phyloP scores from a whole-genome alignment of 2,797 vertebrate species.

The Molossus molossus region DNA sequence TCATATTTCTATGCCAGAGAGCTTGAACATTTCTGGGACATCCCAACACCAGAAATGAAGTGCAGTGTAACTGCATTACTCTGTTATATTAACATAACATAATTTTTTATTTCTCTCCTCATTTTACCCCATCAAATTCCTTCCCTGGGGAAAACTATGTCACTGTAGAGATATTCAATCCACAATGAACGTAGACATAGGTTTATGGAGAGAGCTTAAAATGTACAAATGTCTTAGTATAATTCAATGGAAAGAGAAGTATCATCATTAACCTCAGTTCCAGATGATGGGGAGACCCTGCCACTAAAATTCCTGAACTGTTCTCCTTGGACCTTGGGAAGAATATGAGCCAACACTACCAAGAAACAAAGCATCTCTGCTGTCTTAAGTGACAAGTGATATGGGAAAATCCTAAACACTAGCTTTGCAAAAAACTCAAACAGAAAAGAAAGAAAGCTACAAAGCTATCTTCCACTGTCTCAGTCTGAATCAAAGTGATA shows the following conservation, averaged over 20 bases:
- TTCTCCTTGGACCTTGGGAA: not conserved
- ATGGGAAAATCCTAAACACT: not conserved
- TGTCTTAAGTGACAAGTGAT: not conserved
- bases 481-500: not conserved
- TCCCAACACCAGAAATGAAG: not conserved
- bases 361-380: not conserved
- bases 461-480: not conserved
- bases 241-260: not conserved
- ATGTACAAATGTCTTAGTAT: not conserved
- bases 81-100: not conserved
- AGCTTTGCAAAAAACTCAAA: not conserved
- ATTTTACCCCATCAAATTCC: not conserved
- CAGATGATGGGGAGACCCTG: not conserved
- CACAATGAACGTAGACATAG: not conserved
- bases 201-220: not conserved
- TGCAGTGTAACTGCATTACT: not conserved
- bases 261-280: not conserved
- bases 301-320: not conserved
- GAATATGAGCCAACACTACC: not conserved
- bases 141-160: not conserved
- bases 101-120: not conserved
- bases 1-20: not conserved
- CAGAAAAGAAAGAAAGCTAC: not conserved
- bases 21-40: not conserved
- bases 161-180: not conserved